These are phyloP conservation scores for Mayetiola destructor DNA, from an alignment of 2,888 invertebrate genomes.

Conservation along the genomic window DNA sequence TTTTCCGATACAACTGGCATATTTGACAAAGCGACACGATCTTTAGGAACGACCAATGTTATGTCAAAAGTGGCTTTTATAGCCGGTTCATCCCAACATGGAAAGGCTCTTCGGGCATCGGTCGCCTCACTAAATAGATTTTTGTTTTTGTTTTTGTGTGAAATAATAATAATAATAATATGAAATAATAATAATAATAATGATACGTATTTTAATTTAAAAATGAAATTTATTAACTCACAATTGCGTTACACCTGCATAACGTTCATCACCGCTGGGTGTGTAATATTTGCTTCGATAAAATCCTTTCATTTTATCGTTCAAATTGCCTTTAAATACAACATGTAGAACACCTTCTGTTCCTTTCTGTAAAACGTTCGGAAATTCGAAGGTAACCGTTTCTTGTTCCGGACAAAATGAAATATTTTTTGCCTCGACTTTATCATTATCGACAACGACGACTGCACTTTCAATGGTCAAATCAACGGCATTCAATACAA, in stretches of 20 bases:
- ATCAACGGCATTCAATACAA: constrained; percentile 65
- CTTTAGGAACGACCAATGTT: constrained; percentile 62
- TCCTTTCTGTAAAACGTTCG: constrained; percentile 42
- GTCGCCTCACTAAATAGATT: constrained; percentile 45
- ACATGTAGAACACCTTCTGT: constrained; percentile 45
- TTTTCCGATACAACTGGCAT: constrained; percentile 54
- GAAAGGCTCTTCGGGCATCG: constrained; percentile 85
- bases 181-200: no score
- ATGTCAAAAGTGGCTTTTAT: constrained; percentile 91
- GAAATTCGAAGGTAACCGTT: constrained; percentile 51
- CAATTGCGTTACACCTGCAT: constrained; percentile 84
- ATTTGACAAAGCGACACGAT: constrained; percentile 80
- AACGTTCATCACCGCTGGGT: constrained; percentile 58
- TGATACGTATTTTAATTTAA: not conserved
- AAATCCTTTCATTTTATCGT: constrained; percentile 90
- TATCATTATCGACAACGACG: constrained; percentile 36
- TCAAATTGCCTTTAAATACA: constrained; percentile 70
- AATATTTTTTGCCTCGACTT: constrained; percentile 25
- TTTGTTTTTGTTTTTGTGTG: no score
- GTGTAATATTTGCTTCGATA: constrained; percentile 78
- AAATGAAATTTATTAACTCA: constrained; percentile 16
- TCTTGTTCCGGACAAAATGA: constrained; percentile 44
- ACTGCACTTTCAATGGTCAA: constrained; percentile 51
- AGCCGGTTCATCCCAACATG: constrained; percentile 97
- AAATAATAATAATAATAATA: not conserved